Evolutionary conservation across 1,140 invertebrate genomes (phyloP).

Genomic region (Augochlora pura): DNA sequence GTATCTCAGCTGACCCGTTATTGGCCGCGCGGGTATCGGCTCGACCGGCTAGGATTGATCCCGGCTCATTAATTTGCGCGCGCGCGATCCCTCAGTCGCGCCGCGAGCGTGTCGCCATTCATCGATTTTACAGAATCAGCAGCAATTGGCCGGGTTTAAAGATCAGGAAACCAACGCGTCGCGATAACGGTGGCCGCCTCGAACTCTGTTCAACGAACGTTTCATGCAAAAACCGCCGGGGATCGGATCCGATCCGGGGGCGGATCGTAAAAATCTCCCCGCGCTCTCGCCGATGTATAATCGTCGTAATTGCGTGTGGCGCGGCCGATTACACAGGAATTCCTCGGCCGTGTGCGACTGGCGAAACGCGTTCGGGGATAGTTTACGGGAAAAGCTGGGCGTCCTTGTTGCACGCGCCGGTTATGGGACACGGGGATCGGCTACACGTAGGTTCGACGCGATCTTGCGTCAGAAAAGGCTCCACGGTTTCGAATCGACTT

Average conservation of each 20-base stretch:
- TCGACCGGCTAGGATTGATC: constrained; percentile 8
- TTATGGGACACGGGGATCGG: constrained; percentile 17
- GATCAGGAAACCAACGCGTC: background rate
- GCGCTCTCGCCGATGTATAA: too few relatives aligned
- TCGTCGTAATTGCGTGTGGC: too few relatives aligned
- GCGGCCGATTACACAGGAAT: constrained; percentile 34
- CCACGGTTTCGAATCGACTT: constrained; percentile 17
- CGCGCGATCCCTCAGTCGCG: background rate
- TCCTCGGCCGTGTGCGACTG: background rate
- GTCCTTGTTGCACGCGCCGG: constrained; percentile 37
- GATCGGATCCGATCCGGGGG: background rate
- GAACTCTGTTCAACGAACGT: background rate
- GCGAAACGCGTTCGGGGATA: background rate
- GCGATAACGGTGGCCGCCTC: background rate
- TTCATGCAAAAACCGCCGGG: constrained; percentile 9
- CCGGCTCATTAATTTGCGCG: background rate
- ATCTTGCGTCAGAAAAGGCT: constrained; percentile 62
- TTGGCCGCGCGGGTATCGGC: background rate
- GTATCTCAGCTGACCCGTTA: constrained; percentile 22
- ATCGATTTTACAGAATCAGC: background rate
- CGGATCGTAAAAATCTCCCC: background rate
- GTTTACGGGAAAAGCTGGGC: constrained; percentile 21
- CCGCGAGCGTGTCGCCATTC: background rate
- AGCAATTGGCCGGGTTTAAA: background rate
- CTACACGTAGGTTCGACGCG: constrained; percentile 51